Percentiles rank a stretch among this genome's conserved stretches.
Evolutionary conservation across 2,888 invertebrate genomes (phyloP).

Genomic region (Pemphredon lugubris): DNA sequence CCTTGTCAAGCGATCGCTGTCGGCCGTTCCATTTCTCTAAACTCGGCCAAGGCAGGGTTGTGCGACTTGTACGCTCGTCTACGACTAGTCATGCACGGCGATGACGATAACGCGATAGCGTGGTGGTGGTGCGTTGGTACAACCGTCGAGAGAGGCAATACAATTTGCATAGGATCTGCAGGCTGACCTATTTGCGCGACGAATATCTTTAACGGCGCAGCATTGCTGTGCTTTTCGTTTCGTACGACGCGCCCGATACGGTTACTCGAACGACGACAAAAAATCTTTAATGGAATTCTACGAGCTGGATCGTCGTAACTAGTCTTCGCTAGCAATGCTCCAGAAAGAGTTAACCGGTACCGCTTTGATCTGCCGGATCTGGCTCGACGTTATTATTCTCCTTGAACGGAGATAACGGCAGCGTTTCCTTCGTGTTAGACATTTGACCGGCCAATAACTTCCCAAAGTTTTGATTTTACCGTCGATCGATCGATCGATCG

Average conservation of each 20-base stretch:
- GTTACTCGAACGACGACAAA: neutral
- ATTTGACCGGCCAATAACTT: no score
- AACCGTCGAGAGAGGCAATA: conserved; percentile 7
- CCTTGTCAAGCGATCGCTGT: neutral
- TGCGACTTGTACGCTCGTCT: conserved; percentile 35
- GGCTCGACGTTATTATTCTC: no score
- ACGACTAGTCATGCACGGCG: conserved; percentile 50
- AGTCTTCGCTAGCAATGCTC: no score
- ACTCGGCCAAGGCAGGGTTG: conserved; percentile 67
- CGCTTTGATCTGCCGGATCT: no score
- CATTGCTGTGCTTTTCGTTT: conserved; percentile 5
- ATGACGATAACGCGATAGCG: conserved; percentile 43
- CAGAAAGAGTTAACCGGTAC: no score
- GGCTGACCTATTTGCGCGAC: conserved; percentile 39
- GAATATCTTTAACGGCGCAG: conserved; percentile 13
- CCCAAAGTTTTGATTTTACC: no score
- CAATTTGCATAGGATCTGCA: conserved; percentile 53
- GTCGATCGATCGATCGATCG: no score
- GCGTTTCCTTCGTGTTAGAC: no score
- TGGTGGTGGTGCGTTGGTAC: neutral
- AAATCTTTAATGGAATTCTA: neutral
- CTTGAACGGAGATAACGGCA: no score
- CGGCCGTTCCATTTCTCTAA: conserved; percentile 56
- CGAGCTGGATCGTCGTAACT: neutral
- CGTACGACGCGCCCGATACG: conserved; percentile 1